Evolutionary conservation across 2,888 invertebrate species (phyloP).

Genomic region (Eupithecia exiguata): DNA sequence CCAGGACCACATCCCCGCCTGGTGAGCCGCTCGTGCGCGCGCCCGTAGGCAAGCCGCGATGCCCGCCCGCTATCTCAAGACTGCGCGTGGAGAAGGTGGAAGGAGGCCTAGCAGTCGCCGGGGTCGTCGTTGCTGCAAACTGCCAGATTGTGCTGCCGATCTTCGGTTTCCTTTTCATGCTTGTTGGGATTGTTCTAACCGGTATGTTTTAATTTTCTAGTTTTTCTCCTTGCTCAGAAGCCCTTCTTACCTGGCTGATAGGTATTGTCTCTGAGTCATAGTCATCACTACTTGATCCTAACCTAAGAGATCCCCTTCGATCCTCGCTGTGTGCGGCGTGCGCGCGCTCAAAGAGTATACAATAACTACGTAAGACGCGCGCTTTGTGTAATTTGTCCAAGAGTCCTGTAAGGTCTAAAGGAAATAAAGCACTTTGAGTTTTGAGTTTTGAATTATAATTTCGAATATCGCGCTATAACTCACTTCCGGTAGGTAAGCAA

Average conservation of each 20-base stretch:
- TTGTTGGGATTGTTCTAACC: slow-evolving; percentile 89
- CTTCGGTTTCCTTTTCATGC: slow-evolving; percentile 89
- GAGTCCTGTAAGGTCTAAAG: too few relatives aligned
- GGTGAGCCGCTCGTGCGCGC: slow-evolving; percentile 85
- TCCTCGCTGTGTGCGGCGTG: too few relatives aligned
- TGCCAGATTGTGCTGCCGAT: slow-evolving; percentile 90
- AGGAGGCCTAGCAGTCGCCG: slow-evolving; percentile 89
- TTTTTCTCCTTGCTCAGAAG: neutral
- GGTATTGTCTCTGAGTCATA: neutral
- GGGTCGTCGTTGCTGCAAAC: slow-evolving; percentile 90
- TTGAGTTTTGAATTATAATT: slow-evolving; percentile 3
- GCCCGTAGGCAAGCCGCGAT: slow-evolving; percentile 80
- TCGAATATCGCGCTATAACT: slow-evolving; percentile 16
- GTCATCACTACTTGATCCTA: too few relatives aligned
- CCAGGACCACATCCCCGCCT: slow-evolving; percentile 79
- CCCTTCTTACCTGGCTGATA: neutral
- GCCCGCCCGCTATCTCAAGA: slow-evolving; percentile 87
- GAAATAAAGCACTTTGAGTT: too few relatives aligned
- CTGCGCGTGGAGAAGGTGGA: slow-evolving; percentile 90
- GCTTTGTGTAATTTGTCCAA: neutral
- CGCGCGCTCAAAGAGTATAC: too few relatives aligned
- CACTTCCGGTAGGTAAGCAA: slow-evolving; percentile 23
- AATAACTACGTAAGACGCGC: too few relatives aligned
- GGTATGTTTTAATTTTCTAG: slow-evolving; percentile 71
- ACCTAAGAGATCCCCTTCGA: too few relatives aligned